phyloP scores from a whole-genome alignment of 2,888 invertebrate genomes.

The Siphlonurus alternatus region DNA sequence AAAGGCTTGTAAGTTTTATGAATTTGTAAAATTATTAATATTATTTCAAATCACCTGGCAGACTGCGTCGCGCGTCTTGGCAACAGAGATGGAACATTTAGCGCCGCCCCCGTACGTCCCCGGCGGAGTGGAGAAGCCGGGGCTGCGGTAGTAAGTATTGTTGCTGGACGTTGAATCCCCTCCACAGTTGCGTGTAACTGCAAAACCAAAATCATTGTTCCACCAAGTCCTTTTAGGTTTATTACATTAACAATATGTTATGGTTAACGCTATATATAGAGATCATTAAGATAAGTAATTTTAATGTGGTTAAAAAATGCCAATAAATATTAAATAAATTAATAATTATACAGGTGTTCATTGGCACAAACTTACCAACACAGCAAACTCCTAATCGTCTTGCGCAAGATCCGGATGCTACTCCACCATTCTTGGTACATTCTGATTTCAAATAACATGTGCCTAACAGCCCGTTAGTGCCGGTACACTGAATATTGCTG shows the following conservation, averaged over 20 bases:
- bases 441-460: constrained; percentile 63
- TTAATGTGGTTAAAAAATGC: constrained; percentile 1
- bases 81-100: constrained; percentile 52
- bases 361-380: constrained; percentile 43
- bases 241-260: constrained; percentile 1
- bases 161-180: constrained; percentile 45
- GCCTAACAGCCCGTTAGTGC: constrained; percentile 46
- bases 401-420: constrained; percentile 55
- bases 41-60: constrained; percentile 39
- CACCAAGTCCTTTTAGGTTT: background rate
- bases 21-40: background rate
- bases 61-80: constrained; percentile 45
- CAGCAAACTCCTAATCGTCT: constrained; percentile 64
- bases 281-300: background rate
- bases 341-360: background rate
- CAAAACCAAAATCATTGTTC: constrained; percentile 9
- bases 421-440: constrained; percentile 52
- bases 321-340: constrained; percentile 5
- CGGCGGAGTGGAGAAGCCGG: constrained; percentile 60
- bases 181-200: constrained; percentile 60
- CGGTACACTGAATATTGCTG: constrained; percentile 49
- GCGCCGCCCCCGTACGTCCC: constrained; percentile 42
- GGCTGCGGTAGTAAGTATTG: constrained; percentile 71
- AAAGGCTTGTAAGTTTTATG: background rate
- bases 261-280: constrained; percentile 5